phyloP scores from a whole-genome alignment of 1,140 invertebrate genomes.

The Drosophila obscura region DNA sequence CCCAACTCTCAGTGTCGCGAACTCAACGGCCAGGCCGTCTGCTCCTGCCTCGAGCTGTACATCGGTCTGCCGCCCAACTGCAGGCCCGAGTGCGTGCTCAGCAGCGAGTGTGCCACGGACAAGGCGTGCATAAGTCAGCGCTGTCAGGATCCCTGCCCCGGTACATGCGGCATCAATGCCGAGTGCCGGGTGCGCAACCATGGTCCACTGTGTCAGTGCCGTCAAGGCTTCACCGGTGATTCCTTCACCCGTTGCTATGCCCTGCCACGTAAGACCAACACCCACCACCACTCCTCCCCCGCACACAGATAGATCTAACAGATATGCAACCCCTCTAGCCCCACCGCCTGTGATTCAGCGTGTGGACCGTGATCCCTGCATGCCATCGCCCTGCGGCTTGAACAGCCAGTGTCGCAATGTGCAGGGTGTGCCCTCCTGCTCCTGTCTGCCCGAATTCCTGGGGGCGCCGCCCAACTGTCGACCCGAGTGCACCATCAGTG shows the following conservation, averaged over 20 bases:
- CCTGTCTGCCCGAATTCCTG: slow-evolving; percentile 90
- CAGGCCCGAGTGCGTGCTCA: slow-evolving; percentile 87
- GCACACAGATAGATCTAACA: neutral
- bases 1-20: slow-evolving; percentile 87
- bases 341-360: slow-evolving; percentile 83
- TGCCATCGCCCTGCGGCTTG: slow-evolving; percentile 88
- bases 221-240: slow-evolving; percentile 87
- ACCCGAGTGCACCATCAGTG: slow-evolving; percentile 93
- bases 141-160: slow-evolving; percentile 88
- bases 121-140: slow-evolving; percentile 89
- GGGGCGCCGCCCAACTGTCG: slow-evolving; percentile 90
- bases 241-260: slow-evolving; percentile 87
- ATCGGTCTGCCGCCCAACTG: slow-evolving; percentile 88
- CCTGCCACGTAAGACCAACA: slow-evolving; percentile 85
- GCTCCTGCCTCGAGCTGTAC: slow-evolving; percentile 87
- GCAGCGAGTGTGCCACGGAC: slow-evolving; percentile 87
- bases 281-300: neutral
- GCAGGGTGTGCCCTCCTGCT: slow-evolving; percentile 91
- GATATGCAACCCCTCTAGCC: slow-evolving; percentile 36
- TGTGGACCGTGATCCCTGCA: slow-evolving; percentile 88
- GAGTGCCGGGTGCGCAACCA: slow-evolving; percentile 89
- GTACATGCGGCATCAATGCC: slow-evolving; percentile 89
- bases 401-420: slow-evolving; percentile 90
- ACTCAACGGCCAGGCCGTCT: slow-evolving; percentile 87
- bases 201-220: slow-evolving; percentile 88